Percentiles rank a stretch among this genome's conserved stretches.
Conservation (phyloP, 2,797 vertebrate species). For the Melanotaenia parkinsoni region DNA sequence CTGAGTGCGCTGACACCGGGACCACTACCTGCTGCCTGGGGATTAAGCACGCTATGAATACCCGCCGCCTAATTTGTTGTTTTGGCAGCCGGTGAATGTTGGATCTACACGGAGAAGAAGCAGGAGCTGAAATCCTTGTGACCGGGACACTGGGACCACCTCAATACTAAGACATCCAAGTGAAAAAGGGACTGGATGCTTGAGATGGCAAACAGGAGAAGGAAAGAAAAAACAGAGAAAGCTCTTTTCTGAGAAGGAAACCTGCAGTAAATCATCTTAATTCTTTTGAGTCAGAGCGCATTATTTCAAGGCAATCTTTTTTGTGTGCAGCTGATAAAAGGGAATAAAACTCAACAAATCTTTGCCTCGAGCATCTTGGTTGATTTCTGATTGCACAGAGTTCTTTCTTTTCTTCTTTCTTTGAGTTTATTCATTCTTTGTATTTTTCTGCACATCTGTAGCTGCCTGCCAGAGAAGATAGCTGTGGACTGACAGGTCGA, state of each 20-base stretch:
- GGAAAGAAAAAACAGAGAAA: constrained; percentile 9
- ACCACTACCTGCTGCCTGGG: constrained; percentile 79
- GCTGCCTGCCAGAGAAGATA: constrained; percentile 22
- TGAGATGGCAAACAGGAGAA: background rate
- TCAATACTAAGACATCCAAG: constrained; percentile 58
- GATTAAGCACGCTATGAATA: constrained; percentile 71
- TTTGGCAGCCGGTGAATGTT: constrained; percentile 69
- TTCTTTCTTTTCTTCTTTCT: constrained; percentile 20
- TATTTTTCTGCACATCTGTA: constrained; percentile 34
- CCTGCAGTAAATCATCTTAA: constrained; percentile 33
- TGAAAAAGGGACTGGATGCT: constrained; percentile 53
- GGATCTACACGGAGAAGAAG: constrained; percentile 53
- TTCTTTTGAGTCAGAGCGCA: constrained; percentile 25
- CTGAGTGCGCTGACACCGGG: constrained; percentile 71
- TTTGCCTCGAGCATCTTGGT: constrained; percentile 41
- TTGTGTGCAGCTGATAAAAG: constrained; percentile 45
- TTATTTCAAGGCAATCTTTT: constrained; percentile 49
- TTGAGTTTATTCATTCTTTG: constrained; percentile 30
- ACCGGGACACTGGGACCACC: constrained; percentile 55
- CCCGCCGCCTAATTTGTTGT: constrained; percentile 67
- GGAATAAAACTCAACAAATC: constrained; percentile 55
- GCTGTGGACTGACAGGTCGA: constrained; percentile 42
- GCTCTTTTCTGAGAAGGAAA: constrained; percentile 38
- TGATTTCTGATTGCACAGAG: constrained; percentile 50
- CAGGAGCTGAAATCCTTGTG: constrained; percentile 57